Evolutionary conservation across 1,140 invertebrate species (phyloP).

Genomic region (Papilio helenus): DNA sequence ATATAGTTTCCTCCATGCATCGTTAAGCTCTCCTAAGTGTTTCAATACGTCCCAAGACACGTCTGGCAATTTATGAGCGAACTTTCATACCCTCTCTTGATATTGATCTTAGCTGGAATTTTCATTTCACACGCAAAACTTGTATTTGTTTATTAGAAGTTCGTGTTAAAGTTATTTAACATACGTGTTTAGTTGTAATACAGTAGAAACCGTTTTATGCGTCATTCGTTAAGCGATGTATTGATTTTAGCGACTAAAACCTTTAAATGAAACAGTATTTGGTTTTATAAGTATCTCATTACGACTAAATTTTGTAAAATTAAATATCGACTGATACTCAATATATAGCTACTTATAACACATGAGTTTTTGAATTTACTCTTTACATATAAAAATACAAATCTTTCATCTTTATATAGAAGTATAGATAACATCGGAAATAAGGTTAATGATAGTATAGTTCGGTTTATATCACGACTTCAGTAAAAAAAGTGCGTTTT

Average conservation of each 20-base stretch:
- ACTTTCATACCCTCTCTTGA: background rate
- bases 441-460: too few species aligned
- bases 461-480: too few species aligned
- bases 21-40: slow-evolving; percentile 29
- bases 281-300: too few species aligned
- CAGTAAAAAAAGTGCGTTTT: background rate
- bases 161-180: background rate
- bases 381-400: too few species aligned
- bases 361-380: too few species aligned
- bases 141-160: background rate
- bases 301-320: too few species aligned
- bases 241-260: background rate
- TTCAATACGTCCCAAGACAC: slow-evolving; percentile 3
- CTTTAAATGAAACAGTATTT: too few species aligned
- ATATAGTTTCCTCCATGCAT: slow-evolving; percentile 3
- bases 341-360: too few species aligned
- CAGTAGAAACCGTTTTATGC: background rate
- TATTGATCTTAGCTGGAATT: slow-evolving; percentile 22
- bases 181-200: background rate
- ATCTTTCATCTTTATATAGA: too few species aligned
- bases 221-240: background rate
- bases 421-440: background rate
- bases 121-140: slow-evolving; percentile 1
- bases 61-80: slow-evolving; percentile 19
- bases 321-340: background rate